phyloP scores from a whole-genome alignment of 1,140 invertebrate species.

The Trypoxylus dichotomus region DNA sequence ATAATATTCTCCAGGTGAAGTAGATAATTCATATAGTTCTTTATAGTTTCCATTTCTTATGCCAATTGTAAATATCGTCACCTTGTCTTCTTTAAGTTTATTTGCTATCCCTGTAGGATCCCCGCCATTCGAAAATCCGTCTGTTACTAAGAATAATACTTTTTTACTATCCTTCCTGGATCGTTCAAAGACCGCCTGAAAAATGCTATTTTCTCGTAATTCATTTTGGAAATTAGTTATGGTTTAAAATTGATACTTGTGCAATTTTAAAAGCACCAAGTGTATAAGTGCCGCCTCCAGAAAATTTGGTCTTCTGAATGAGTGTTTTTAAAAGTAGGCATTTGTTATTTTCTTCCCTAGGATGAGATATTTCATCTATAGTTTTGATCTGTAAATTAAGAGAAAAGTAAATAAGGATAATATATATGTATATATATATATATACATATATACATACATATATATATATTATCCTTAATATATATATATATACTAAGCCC shows the following conservation, averaged over 20 bases:
- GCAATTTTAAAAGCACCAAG: constrained; percentile 68
- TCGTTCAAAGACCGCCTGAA: constrained; percentile 61
- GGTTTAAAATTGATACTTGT: constrained; percentile 54
- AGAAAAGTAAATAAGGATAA: no score
- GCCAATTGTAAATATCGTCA: constrained; percentile 67
- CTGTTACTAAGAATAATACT: constrained; percentile 70
- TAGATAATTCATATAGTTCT: constrained; percentile 69
- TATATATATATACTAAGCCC: no score
- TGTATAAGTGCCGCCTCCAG: constrained; percentile 71
- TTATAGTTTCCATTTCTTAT: constrained; percentile 69
- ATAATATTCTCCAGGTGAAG: constrained; percentile 64
- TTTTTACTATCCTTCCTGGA: constrained; percentile 60
- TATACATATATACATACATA: no score
- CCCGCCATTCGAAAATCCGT: constrained; percentile 74
- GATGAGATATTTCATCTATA: constrained; percentile 64
- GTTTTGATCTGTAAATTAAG: constrained; percentile 54
- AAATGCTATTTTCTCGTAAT: background rate
- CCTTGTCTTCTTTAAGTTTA: constrained; percentile 58
- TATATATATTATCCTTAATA: no score
- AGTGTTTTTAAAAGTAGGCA: constrained; percentile 66
- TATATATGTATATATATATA: no score
- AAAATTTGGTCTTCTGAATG: constrained; percentile 63
- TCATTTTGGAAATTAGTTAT: background rate
- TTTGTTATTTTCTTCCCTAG: constrained; percentile 60
- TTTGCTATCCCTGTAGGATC: constrained; percentile 65